Base-by-base conservation (phyloP, 2,888 invertebrate species). In the Acronicta leporina region DNA sequence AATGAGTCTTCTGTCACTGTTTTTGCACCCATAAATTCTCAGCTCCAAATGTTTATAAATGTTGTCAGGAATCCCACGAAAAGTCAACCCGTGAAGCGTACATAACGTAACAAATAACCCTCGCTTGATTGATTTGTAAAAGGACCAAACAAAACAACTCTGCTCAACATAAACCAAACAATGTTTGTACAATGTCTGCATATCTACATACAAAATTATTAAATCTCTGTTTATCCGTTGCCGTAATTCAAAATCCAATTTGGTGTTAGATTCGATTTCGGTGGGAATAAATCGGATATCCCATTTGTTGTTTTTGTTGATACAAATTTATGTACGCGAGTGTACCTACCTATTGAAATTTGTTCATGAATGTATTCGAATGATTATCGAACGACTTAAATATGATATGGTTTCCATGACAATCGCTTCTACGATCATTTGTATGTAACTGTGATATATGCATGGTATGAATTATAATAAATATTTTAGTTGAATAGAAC, bases 181-280 rank as follows among this genome's bases (percentile, higher is more conserved):
- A 80, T 76, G 75, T 76, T n/a, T 63, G 47, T 60, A 53, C 61
- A 56, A 61, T 16, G 43, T 15, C 38, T 38, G 64, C 48, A 68
- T 73, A 68, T 67, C 67, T 67, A 72, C 61, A 68, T 69, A 76
- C 63, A 72, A 77, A 80, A 84, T 82, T 83, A 82, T 82, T 77
- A 75, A 78, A 68, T 60, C 73, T 78, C 80, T 83, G 82, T 84
- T 85, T 87, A 86, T 81, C 79, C 84, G 79, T 66, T 43, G 76
- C 68, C 83, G 85, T 90, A 88, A 90, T 89, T 90, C 90, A 89
- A 91, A 92, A 89, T 90, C 88, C 90, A 92, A 92, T 93, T 91
- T 88, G 74, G 85, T 83, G 83, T 86, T 87, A 85, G 87, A 89
- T 87, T 86, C 86, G 84, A 87, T 90, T 91, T 87, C 86, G 81